Evolutionary conservation across 1,140 invertebrate genomes (phyloP), one percentile per base, ranked within the genome.

Genomic region (Tyrophagus putrescentiae): DNA sequence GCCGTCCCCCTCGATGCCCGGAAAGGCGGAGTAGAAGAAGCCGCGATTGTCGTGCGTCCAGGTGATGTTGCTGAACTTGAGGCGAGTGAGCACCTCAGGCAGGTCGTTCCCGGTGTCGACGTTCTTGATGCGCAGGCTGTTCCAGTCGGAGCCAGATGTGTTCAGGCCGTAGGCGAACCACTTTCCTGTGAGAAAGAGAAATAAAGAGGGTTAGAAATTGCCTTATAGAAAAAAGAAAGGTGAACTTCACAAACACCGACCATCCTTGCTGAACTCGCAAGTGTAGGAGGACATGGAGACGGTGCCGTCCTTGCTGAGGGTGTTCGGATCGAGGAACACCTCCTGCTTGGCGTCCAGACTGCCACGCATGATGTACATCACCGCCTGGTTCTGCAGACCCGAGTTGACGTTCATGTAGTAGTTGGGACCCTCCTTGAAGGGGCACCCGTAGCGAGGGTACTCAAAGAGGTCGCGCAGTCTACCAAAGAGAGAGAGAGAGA

Each of bases 41-140:
- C 92, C 93, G 67, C 82, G 80, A 71, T 95, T 84, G 71, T 98
- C 91, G 68, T 91, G 87, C 34, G 89, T 92, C 92, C 94, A 98
- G 1, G 86, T 77, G 69, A 96, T 79, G 9, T 80, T 77, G 0
- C 87, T 86, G 73, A 89, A 97, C 73, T 96, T 97, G 0, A 95
- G 84, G 70, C 89, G 86, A 67, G 89, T 81, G 60, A 98, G 74
- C 9, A 82, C 75, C 73, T 98, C 95, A 3, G 83, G 78, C 64
- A 91, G 85, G 69, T 96, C 87, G 70, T 90, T 78, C 59, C 84
- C 72, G 36, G 67, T 71, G 21, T 70, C 68, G 4, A 72, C 72
- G 60, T 70, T 69, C 23, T 57, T 42, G 54, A 78, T 75, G 68
- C 76, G 74, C 4, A 98, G 88, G 27, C 83, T 89, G 61, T 84